Base-by-base conservation (phyloP, 2,113 vertebrate genomes). In the Cromileptes altivelis region DNA sequence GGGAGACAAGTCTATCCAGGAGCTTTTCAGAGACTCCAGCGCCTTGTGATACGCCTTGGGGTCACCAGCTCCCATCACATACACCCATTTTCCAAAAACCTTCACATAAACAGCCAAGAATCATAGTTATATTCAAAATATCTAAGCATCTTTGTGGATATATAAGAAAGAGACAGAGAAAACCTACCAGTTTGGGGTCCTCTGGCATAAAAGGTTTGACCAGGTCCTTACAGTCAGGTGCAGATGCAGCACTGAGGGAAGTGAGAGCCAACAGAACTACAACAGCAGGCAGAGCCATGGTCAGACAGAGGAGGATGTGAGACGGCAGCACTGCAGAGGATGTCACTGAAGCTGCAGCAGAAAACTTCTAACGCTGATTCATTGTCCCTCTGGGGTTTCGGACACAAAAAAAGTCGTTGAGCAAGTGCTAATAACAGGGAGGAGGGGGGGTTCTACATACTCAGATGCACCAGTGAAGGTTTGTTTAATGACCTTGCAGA, bases 41-140 rank as follows among this genome's bases (percentile, higher is more conserved):
- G 93, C 94, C 62, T 85, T 88, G 84, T 94, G 92, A 84, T 94
- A 95, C 2, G 73, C 74, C 52, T 76, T 52, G 3, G 93, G 94
- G 68, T 93, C 92, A 11, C 91, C 92, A 33, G 93, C 89, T 72
- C 93, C 94, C 92, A 94, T 86, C 50, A 90, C 91, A n/a, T 93
- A 94, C 73, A 94, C 89, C 94, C 94, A 95, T 70, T 91, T 94
- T 21, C 94, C 94, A 86, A 91, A 91, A 6, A 95, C 23, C 94
- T 95, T 69, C 45, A 86, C 6, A 53, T 18, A 27, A 64, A 13
- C 77, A 68, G 27, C 17, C 55, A 50, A 27, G 0, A 70, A 17
- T 10, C 6, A 45, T 21, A 47, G 12, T 25, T 18, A 7, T 40
- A 53, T 42, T 8, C 6, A 23, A 57, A 37, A 47, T 37, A 47